These are phyloP conservation scores for Paratilapia polleni DNA, from an alignment of 2,113 vertebrate species.

Conservation along the genomic window DNA sequence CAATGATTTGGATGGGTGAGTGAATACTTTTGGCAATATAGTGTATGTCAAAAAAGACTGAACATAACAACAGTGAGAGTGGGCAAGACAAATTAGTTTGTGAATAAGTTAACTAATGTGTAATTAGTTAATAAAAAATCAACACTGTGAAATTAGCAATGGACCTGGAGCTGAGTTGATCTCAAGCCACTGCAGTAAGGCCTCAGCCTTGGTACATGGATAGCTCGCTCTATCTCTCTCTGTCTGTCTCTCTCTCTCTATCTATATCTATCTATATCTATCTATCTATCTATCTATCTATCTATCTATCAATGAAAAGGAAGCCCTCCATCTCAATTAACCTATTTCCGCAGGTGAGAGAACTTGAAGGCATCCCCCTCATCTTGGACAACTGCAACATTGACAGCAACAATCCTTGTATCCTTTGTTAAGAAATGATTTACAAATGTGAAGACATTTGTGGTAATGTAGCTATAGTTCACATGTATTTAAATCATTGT, in stretches of 20 bases:
- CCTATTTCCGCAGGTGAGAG: constrained; percentile 82
- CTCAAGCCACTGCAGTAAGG: not conserved
- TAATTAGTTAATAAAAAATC: not conserved
- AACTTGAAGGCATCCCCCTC: constrained; percentile 90
- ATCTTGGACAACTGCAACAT: constrained; percentile 94
- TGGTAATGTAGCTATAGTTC: not conserved
- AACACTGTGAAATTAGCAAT: not conserved
- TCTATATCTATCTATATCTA: no score
- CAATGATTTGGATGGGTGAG: no score
- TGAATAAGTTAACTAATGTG: not conserved
- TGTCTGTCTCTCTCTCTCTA: no score
- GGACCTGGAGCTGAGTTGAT: not conserved
- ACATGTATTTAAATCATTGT: not conserved
- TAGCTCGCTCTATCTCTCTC: not conserved
- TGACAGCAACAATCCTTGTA: constrained; percentile 98
- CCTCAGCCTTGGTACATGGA: no score
- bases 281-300: no score
- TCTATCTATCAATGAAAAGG: not conserved
- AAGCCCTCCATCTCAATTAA: not conserved
- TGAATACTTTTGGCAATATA: no score
- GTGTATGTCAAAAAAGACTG: no score
- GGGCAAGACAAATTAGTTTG: not conserved
- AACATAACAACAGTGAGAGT: not conserved
- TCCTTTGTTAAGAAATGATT: constrained; percentile 81
- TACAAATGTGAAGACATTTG: not conserved